These are phyloP conservation scores for Xestobium rufovillosum DNA, from an alignment of 2,888 invertebrate species.

Conservation along the genomic window DNA sequence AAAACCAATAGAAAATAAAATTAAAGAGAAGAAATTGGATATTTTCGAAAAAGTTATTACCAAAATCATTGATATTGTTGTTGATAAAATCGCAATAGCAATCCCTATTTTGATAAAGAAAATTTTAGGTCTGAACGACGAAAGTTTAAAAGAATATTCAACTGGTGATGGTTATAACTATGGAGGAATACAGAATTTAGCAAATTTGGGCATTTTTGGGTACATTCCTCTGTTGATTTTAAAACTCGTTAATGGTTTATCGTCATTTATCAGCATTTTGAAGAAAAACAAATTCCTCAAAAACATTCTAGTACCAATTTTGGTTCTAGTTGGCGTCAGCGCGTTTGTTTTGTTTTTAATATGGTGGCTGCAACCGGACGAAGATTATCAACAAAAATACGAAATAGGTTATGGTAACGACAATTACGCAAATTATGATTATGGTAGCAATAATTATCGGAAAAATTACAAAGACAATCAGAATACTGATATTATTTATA, in stretches of 20 bases:
- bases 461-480: too few relatives aligned
- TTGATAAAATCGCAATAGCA: constrained; percentile 19
- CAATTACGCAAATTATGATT: too few relatives aligned
- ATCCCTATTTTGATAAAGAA: constrained; percentile 31
- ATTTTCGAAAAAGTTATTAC: constrained; percentile 35
- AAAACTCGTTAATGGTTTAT: constrained; percentile 32
- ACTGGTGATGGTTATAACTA: constrained; percentile 18
- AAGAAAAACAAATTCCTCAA: constrained; percentile 36
- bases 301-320: constrained; percentile 35
- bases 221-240: constrained; percentile 35
- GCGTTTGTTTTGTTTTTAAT: constrained; percentile 36
- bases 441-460: too few relatives aligned
- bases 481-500: too few relatives aligned
- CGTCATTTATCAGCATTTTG: constrained; percentile 31
- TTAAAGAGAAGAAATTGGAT: constrained; percentile 24
- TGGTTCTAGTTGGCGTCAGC: constrained; percentile 30
- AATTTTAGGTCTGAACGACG: constrained; percentile 29
- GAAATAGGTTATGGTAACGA: too few relatives aligned
- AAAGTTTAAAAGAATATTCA: constrained; percentile 3
- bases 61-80: constrained; percentile 28
- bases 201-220: constrained; percentile 34
- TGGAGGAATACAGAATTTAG: constrained; percentile 23
- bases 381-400: too few relatives aligned
- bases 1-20: constrained; percentile 8
- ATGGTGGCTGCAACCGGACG: constrained; percentile 36